Evolutionary conservation across 2,113 vertebrate genomes (phyloP), one percentile per base, ranked within the genome.

Genomic region (Macaca nemestrina): DNA sequence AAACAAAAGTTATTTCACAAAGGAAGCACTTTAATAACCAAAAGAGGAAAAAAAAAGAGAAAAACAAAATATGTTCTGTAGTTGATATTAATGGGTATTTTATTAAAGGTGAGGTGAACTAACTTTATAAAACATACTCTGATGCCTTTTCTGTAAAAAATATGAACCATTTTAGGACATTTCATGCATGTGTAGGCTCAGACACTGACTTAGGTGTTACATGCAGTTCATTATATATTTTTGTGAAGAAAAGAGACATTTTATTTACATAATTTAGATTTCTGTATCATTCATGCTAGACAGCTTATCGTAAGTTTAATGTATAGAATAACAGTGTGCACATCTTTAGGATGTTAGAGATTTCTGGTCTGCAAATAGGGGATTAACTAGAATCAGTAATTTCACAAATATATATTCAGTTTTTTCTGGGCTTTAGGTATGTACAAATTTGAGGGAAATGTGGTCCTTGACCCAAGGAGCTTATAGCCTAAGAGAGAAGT

Each of bases 1-100:
- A 94, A 95, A 73, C 48, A 94, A 67, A 97, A 87, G 50, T 70
- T 80, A 75, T 75, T 89, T 93, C 88, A 95, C n/a, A 93, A 94
- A 94, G 95, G n/a, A 83, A 88, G 23, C 64, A 92, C 35, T 90
- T 87, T 70, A 92, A 80, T 84, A 81, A 83, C 45, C 43, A 45
- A 82, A 90, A 95, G 94, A 14, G 57, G 68, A 82, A 68, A 35
- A 68, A 68, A 45, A 85, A 90, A 95, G 94, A 17, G 68, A 73
- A 90, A 68, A 35, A 68, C 12, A 90, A 78, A 9, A 18, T 16
- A 92, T 43, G 32, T 93, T 87, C 38, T 91, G 22, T 52, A 75
- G 30, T 86, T 88, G 81, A 88, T 76, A 64, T 87, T 68, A 94
- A 88, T 30, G 40, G 5, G 2, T 88, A 20, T 59, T 93, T 93